Base-by-base conservation (phyloP, 2,888 invertebrate species). In the Abscondita cerata region DNA sequence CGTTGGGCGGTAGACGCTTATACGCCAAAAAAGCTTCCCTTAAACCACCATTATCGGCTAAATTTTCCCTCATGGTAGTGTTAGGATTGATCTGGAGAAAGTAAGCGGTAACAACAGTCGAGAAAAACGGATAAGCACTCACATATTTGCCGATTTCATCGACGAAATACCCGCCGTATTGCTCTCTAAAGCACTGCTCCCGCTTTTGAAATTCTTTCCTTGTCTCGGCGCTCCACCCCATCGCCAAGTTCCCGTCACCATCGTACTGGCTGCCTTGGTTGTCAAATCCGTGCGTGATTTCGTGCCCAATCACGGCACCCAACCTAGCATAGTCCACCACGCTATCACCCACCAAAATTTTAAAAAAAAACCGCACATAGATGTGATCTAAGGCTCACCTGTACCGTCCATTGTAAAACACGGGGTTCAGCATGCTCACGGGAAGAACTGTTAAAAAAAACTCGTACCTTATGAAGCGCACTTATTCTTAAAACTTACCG, bases 291-390 rank as follows among this genome's bases (percentile, higher is more conserved):
- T 85, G 85, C 0, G 83, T 84, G 13, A 85, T 84, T 73, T 85
- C 85, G 68, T 85, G 85, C 0, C 85, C 85, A 20, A 86, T 83
- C 1, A 86, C 81, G 9, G 82, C 81, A 9, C 86, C 86, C 46
- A 86, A 82, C 47, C 84, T 80, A 8, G 83, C 83, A 68, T 83
- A 86, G 70, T 86, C 85, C 72, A 86, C 73, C 8, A 82, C 73
- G 25, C 82, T 81, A 15, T 60, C 70, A 69, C 40, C 12, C 2
- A 56, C 18, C 34, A 52, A 19, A 59, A 13, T 40, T 62, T 34
- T 59, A 36, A 25, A 56, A 52, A 53, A n/a, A n/a, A n/a, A n/a
- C n/a, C n/a, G n/a, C n/a, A n/a, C n/a, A n/a, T n/a, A n/a, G n/a
- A n/a, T n/a, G n/a, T n/a, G n/a, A n/a, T n/a, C n/a, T n/a, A n/a